A percentile compares a stretch with the other conserved stretches of the same genome.
Evolutionary conservation across 2,888 invertebrate species (phyloP).

Genomic region (Cybosia mesomella): DNA sequence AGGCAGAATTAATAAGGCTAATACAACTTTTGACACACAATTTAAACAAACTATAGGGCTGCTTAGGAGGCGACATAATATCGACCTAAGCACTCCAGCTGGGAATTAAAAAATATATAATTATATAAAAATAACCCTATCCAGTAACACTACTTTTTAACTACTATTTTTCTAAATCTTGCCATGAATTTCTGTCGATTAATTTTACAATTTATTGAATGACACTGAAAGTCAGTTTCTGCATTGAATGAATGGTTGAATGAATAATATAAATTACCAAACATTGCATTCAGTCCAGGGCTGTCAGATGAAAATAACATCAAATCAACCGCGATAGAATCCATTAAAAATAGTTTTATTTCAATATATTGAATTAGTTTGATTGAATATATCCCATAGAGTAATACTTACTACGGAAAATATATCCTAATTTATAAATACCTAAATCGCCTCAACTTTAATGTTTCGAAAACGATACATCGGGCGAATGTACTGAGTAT

Average conservation of each 20-base stretch:
- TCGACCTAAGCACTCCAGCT: constrained; percentile 29
- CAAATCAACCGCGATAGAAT: no score
- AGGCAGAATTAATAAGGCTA: constrained; percentile 77
- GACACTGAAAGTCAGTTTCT: constrained; percentile 27
- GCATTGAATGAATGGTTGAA: constrained; percentile 3
- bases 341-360: no score
- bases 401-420: no score
- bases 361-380: no score
- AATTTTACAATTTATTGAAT: constrained; percentile 17
- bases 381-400: no score
- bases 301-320: no score
- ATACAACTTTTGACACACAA: constrained; percentile 77
- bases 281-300: no score
- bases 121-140: constrained; percentile 23
- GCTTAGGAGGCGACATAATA: constrained; percentile 80
- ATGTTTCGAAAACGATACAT: no score
- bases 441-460: no score
- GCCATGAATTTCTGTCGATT: constrained; percentile 14
- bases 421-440: no score
- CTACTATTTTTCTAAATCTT: constrained; percentile 26
- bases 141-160: constrained; percentile 28
- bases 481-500: no score
- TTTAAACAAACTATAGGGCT: constrained; percentile 77
- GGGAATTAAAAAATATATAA: constrained; percentile 23
- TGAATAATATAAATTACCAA: no score